Evolutionary conservation across 2,113 vertebrate genomes (phyloP), one percentile per base, ranked within the genome.

Genomic region (Apus apus): DNA sequence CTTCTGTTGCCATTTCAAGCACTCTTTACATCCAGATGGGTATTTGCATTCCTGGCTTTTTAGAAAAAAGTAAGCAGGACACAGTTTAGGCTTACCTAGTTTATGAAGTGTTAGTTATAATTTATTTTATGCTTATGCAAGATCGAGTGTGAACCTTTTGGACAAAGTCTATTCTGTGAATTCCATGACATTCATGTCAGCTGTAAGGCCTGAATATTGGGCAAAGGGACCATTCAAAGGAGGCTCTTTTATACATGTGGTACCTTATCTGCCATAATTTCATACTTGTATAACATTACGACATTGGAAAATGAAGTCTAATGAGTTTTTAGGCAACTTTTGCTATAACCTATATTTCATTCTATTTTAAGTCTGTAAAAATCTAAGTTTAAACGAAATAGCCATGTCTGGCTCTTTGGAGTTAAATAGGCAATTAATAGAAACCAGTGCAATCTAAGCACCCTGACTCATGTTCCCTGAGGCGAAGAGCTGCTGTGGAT

Each of bases 401-500:
- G 83, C 82, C 73, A 6, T 23, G 53, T 72, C 83, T 89, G 83
- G 65, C 80, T 95, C 92, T 95, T 92, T 78, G 91, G 90, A 93
- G 68, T 83, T 89, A 89, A 95, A 90, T 54, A 95, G 68, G 93
- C 96, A 95, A 96, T 97, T 93, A 97, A 94, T 73, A 95, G 79
- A 93, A 93, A 86, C 61, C 76, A 62, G 84, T 84, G 80, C 83
- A 84, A 81, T 77, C 89, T 67, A 67, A 90, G 91, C 86, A 84
- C 53, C 92, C 89, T 93, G 92, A 80, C 89, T 95, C 90, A 67
- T 2, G 0, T 67, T 95, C 88, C 92, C 90, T 36, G 86, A 84
- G 95, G 88, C 67, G 2, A 93, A 66, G 90, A 92, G 85, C 92
- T 93, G 62, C 75, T 82, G 46, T 70, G 90, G 72, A 88, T 86